phyloP scores from a whole-genome alignment of 2,888 invertebrate genomes.

The Dendrolimus pini region DNA sequence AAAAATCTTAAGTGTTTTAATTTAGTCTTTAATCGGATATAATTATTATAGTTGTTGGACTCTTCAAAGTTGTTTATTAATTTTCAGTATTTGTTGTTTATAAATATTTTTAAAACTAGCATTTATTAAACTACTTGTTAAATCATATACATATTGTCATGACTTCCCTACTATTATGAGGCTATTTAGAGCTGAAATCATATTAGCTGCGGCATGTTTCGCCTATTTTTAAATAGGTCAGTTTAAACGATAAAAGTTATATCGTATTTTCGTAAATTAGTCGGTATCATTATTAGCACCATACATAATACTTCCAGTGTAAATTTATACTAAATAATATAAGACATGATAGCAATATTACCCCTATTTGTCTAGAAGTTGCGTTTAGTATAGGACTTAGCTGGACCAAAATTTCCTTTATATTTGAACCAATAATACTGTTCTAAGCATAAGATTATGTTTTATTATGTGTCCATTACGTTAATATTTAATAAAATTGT shows the following conservation, averaged over 20 bases:
- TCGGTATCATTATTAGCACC: conserved; percentile 17
- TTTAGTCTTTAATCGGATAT: too few species aligned
- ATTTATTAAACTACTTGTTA: conserved; percentile 4
- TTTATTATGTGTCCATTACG: conserved; percentile 60
- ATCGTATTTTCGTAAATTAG: conserved; percentile 30
- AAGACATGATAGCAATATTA: conserved; percentile 53
- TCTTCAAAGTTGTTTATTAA: conserved; percentile 3
- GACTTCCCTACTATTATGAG: conserved; percentile 4
- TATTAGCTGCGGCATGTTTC: conserved; percentile 3
- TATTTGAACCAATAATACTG: conserved; percentile 54
- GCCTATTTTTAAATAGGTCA: conserved; percentile 8
- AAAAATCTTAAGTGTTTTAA: too few species aligned
- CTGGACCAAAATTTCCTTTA: conserved; percentile 74
- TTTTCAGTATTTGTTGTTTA: conserved; percentile 12
- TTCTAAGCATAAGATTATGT: conserved; percentile 43
- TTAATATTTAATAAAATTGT: conserved; percentile 34
- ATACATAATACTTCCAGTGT: conserved; percentile 39
- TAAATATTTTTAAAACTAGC: conserved; percentile 13
- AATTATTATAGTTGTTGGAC: neutral
- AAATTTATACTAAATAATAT: conserved; percentile 35
- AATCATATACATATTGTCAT: neutral
- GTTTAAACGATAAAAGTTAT: conserved; percentile 14
- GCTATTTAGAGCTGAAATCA: conserved; percentile 19
- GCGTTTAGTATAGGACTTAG: conserved; percentile 71
- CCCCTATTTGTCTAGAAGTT: conserved; percentile 54